These are phyloP conservation scores for Sinonovacula constricta DNA, from an alignment of 1,140 invertebrate genomes.

Conservation along the genomic window DNA sequence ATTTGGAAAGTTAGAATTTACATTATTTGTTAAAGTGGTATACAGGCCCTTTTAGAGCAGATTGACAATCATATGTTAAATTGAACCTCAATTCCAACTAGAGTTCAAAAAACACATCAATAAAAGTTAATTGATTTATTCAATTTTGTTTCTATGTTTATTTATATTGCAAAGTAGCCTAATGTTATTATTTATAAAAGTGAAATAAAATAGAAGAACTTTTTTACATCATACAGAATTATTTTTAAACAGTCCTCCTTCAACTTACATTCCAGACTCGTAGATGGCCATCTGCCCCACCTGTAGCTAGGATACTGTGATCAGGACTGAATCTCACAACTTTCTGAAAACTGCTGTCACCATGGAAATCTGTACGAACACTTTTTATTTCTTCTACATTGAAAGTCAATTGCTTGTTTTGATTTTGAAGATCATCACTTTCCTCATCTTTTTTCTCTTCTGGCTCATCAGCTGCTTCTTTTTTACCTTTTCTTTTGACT, in stretches of 20 bases:
- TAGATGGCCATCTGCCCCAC: slow-evolving; percentile 92
- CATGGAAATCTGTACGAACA: slow-evolving; percentile 80
- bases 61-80: no score
- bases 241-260: neutral
- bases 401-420: slow-evolving; percentile 76
- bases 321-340: slow-evolving; percentile 89
- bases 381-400: slow-evolving; percentile 75
- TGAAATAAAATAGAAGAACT: no score
- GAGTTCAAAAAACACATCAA: no score
- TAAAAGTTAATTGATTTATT: no score
- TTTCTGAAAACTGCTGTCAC: slow-evolving; percentile 89
- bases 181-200: no score
- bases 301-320: slow-evolving; percentile 91
- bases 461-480: slow-evolving; percentile 47
- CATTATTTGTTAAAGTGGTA: no score
- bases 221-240: no score
- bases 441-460: slow-evolving; percentile 31
- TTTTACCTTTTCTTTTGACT: slow-evolving; percentile 58
- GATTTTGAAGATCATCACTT: neutral
- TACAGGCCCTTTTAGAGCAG: no score
- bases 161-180: no score
- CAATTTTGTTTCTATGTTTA: no score
- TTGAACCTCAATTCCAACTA: no score
- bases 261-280: slow-evolving; percentile 87
- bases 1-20: no score